Evolutionary conservation across 2,113 vertebrate genomes (phyloP), one percentile per base, ranked within the genome.

Genomic region (Meles meles): DNA sequence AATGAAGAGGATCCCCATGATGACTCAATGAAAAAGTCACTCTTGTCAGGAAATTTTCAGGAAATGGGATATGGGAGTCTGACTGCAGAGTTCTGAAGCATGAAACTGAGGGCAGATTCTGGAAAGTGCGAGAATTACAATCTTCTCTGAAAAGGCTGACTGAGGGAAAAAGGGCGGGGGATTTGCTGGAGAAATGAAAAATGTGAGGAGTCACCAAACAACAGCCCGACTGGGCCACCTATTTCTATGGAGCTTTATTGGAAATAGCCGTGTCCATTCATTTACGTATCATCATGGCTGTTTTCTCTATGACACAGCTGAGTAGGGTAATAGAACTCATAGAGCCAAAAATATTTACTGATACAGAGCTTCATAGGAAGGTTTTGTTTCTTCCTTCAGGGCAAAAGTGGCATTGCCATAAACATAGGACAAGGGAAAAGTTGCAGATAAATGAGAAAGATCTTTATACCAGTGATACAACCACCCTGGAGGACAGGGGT

Each of bases 181-280:
- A 0, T 44, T 83, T 77, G 71, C n/a, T n/a, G 44, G 42, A 67
- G 15, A 85, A 69, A 37, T 14, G 17, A 72, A 63, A n/a, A 44
- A 6, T 14, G 27, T 3, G 34, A 67, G 9, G 1, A 3, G 37
- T n/a, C 29, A 44, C n/a, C 37, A 25, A 39, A 39, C 1, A 7
- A 8, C 2, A 7, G 4, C 1, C 31, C 37, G 17, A 8, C 0
- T 1, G 21, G 39, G 31, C 15, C 25, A 20, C 49, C n/a, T n/a
- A 4, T 13, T 76, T 69, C 44, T 42, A 83, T 47, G 52, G 39
- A 77, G 5, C 25, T 77, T 57, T 49, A n/a, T 12, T 77, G 20
- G 25, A 52, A 92, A 76, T 5, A 7, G 2, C 11, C 6, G 2
- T 9, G 37, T 7, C 6, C 12, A 12, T 23, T 55, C 3, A 3